phyloP scores from a whole-genome alignment of 2,113 vertebrate genomes.

The Lipotes vexillifer region DNA sequence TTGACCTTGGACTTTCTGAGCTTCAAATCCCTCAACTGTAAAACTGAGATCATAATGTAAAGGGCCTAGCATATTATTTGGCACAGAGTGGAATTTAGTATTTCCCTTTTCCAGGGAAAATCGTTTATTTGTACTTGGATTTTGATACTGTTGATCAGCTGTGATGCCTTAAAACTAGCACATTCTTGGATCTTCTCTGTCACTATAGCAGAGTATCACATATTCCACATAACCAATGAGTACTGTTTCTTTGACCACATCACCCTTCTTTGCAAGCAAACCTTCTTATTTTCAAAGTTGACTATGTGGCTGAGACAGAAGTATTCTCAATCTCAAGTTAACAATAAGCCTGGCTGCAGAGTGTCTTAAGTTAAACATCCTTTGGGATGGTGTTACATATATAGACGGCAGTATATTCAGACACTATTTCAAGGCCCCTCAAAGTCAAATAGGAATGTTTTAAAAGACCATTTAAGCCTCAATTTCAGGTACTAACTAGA shows the following conservation, averaged over 20 bases:
- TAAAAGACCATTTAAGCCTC: neutral
- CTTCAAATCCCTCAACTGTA: constrained; percentile 8
- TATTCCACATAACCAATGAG: neutral
- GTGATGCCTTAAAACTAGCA: neutral
- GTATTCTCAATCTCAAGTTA: constrained; percentile 18
- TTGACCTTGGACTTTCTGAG: neutral
- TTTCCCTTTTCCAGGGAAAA: constrained; percentile 43
- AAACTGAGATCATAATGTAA: neutral
- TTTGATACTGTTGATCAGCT: constrained; percentile 26
- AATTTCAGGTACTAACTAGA: constrained; percentile 3
- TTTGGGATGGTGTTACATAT: neutral
- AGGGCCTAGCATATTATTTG: neutral
- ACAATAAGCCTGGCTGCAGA: neutral
- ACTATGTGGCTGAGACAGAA: neutral
- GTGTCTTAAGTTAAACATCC: constrained; percentile 2
- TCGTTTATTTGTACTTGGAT: constrained; percentile 6
- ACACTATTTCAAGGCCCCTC: constrained; percentile 3
- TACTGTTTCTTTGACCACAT: neutral
- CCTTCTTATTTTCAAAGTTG: neutral
- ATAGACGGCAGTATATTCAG: neutral
- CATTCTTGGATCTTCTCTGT: constrained; percentile 17
- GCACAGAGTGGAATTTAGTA: neutral
- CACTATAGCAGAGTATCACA: neutral
- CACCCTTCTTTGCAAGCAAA: neutral
- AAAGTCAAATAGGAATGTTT: constrained; percentile 5